Base-by-base conservation (phyloP, 1,140 invertebrate species). In the Heliconius congener region DNA sequence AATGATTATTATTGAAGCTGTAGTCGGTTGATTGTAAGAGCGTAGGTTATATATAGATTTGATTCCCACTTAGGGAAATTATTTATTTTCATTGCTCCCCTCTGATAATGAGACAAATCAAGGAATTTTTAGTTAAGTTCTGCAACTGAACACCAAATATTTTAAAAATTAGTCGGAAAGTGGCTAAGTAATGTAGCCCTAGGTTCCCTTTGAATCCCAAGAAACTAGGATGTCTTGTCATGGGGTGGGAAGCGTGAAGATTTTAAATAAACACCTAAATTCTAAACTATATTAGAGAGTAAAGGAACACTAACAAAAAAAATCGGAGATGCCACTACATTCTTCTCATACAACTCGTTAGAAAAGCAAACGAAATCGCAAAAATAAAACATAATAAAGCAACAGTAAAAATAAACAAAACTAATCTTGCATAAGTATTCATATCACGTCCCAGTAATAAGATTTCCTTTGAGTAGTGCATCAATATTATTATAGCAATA, bases 401-500 rank as follows among this genome's bases (percentile, higher is more conserved):
- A 66, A 13, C 60, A 27, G 11, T 30, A 30, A 66, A 66, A 66
- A 66, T 30, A 30, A 66, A 66, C 27, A 66, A 66, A 27, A 66
- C 60, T 66, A 13, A 66, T 27, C 60, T 30, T 66, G 27, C 8
- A 66, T 66, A 66, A 27, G 60, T 30, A 66, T 66, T 66, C 60
- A 30, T 66, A 66, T 66, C 60, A 66, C 60, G 60, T 66, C 23
- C 23, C 11, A 30, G 60, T 66, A 66, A 66, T 13, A 66, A 66
- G 60, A 66, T 66, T 66, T 30, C 27, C 60, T 66, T 66, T 66
- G 60, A 66, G 60, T 66, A 66, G 60, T 66, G 60, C 60, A 66
- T 66, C 60, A 66, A 66, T 66, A 30, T 66, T 66, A 66, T 66
- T 66, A 66, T 30, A 66, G 60, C 60, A 66, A 66, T 66, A 66